Percentiles rank a stretch among this genome's conserved stretches.
Evolutionary conservation across 1,140 invertebrate species (phyloP).

Genomic region (Dendroctonus ponderosae): DNA sequence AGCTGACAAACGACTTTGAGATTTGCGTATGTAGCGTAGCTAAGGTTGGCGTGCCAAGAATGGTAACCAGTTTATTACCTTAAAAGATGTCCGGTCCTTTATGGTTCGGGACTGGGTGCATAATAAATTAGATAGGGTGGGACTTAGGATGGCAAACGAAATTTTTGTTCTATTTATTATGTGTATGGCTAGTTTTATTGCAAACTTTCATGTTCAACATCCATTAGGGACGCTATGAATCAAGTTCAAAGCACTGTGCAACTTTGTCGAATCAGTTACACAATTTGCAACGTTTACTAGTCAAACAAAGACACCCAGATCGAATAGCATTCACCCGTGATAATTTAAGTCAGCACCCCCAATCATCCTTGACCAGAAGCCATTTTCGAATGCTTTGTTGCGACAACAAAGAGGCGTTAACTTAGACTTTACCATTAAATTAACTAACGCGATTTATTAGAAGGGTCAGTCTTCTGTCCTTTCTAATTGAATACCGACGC

Average conservation of each 20-base stretch:
- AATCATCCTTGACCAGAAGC: slow-evolving; percentile 19
- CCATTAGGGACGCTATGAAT: no score
- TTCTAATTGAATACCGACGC: slow-evolving; percentile 32
- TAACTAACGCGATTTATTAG: slow-evolving; percentile 36
- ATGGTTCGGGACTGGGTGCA: slow-evolving; percentile 4
- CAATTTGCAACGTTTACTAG: no score
- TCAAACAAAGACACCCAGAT: no score
- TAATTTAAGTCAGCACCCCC: slow-evolving; percentile 21
- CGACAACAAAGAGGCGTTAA: slow-evolving; percentile 34
- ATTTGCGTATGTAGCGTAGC: slow-evolving; percentile 17
- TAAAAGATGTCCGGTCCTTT: slow-evolving; percentile 15
- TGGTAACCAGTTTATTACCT: slow-evolving; percentile 23
- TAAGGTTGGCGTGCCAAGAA: slow-evolving; percentile 13
- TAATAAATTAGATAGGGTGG: slow-evolving; percentile 7
- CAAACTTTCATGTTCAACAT: no score
- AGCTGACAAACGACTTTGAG: slow-evolving; percentile 12
- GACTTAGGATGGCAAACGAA: no score
- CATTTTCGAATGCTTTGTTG: slow-evolving; percentile 28
- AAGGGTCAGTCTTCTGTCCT: slow-evolving; percentile 31
- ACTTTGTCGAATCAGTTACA: no score
- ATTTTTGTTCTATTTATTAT: no score
- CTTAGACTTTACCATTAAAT: slow-evolving; percentile 33
- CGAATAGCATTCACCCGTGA: neutral
- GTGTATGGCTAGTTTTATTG: no score
- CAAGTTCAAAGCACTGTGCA: no score